Conservation (phyloP, 2,888 invertebrate genomes). For the Lasioglossum vierecki region DNA sequence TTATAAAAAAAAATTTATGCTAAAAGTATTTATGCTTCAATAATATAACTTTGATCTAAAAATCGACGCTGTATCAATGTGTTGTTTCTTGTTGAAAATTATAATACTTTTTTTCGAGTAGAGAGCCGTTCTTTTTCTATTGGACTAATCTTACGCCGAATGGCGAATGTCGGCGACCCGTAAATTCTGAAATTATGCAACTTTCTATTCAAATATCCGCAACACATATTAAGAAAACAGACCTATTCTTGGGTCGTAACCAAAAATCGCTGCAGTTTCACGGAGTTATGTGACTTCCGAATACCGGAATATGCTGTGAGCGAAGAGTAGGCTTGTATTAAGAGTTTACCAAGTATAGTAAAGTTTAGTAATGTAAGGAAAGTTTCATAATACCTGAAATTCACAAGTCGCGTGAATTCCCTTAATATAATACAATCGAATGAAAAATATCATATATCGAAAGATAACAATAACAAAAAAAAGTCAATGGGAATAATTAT, state of each 20-base stretch:
- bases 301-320: background rate
- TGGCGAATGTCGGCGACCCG: background rate
- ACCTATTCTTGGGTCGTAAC: background rate
- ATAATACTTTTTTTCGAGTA: slow-evolving; percentile 66
- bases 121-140: slow-evolving; percentile 64
- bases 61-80: slow-evolving; percentile 30
- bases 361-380: background rate
- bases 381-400: background rate
- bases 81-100: slow-evolving; percentile 40
- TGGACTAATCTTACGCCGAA: slow-evolving; percentile 32
- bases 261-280: background rate
- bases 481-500: slow-evolving; percentile 37
- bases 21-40: slow-evolving; percentile 49
- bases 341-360: background rate
- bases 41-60: slow-evolving; percentile 46
- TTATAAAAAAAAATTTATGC: slow-evolving; percentile 54
- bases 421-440: slow-evolving; percentile 50
- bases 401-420: background rate
- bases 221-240: background rate
- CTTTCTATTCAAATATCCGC: background rate
- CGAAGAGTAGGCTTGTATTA: background rate
- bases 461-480: slow-evolving; percentile 47
- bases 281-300: background rate
- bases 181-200: background rate
- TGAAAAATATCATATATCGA: slow-evolving; percentile 43